These are phyloP conservation scores for Harpagifer antarcticus DNA, from an alignment of 2,797 vertebrate genomes.

Conservation along the genomic window DNA sequence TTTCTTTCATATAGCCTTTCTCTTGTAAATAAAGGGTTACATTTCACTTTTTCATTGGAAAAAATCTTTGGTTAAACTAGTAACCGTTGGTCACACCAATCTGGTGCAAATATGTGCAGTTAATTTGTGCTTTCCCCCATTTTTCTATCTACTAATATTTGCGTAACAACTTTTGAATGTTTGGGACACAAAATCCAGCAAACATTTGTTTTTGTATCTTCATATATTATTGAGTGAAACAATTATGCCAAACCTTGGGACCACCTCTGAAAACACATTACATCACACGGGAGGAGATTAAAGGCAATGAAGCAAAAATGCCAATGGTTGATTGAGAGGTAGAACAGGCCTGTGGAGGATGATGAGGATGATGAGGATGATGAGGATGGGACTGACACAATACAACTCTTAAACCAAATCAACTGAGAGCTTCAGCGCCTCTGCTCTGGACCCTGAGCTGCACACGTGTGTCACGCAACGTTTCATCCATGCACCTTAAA, in stretches of 20 bases:
- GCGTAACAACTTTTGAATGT: not conserved
- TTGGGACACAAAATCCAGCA: not conserved
- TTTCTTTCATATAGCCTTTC: not conserved
- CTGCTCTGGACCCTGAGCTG: not conserved
- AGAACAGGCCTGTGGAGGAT: constrained; percentile 4
- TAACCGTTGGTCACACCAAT: too few species aligned
- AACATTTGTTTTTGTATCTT: not conserved
- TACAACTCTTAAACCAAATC: not conserved
- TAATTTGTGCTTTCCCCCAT: not conserved
- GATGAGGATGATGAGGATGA: too few species aligned
- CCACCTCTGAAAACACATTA: constrained; percentile 12
- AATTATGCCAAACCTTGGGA: not conserved
- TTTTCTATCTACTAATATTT: not conserved
- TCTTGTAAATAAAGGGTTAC: not conserved
- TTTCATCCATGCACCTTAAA: constrained; percentile 7
- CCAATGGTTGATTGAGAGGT: constrained; percentile 16
- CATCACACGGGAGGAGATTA: constrained; percentile 29
- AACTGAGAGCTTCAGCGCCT: not conserved
- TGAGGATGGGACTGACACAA: constrained; percentile 34
- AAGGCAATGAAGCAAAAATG: constrained; percentile 42
- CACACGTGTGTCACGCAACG: constrained; percentile 31
- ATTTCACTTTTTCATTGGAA: not conserved
- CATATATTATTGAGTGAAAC: not conserved
- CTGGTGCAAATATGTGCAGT: not conserved
- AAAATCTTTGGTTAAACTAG: not conserved